Evolutionary conservation across 2,888 invertebrate species (phyloP).

Genomic region (Nemoura dubitans): DNA sequence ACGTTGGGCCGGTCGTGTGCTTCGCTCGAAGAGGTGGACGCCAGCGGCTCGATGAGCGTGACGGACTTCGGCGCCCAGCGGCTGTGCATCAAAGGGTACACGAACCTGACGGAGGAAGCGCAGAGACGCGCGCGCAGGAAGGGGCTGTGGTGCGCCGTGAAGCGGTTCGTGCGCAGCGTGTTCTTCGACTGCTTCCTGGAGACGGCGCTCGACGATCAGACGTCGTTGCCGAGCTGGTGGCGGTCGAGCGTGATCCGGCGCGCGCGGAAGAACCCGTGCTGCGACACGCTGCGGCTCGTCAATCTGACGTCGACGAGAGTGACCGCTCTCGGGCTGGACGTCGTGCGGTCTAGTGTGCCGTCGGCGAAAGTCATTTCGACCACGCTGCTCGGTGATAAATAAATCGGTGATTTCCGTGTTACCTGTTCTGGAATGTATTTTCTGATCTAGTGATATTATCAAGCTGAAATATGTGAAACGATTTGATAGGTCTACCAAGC

Average conservation of each 20-base stretch:
- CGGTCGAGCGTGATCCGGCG: conserved; percentile 46
- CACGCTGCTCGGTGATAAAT: neutral
- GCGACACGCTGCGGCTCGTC: conserved; percentile 45
- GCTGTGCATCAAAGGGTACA: conserved; percentile 46
- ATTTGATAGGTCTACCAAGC: neutral
- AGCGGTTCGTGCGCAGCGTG: conserved; percentile 32
- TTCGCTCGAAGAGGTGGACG: conserved; percentile 48
- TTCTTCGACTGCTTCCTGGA: conserved; percentile 47
- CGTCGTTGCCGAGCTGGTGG: conserved; percentile 49
- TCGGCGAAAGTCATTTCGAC: conserved; percentile 39
- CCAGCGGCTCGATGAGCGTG: conserved; percentile 48
- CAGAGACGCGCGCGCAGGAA: neutral
- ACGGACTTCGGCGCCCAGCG: conserved; percentile 48
- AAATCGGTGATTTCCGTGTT: neutral
- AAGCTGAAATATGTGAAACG: neutral
- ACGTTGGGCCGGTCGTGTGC: conserved; percentile 49
- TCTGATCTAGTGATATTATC: neutral
- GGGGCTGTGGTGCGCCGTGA: conserved; percentile 22
- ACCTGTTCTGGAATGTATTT: neutral
- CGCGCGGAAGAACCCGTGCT: conserved; percentile 50
- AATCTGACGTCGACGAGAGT: conserved; percentile 48
- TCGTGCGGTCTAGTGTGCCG: conserved; percentile 44
- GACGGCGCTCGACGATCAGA: conserved; percentile 46
- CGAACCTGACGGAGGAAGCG: neutral
- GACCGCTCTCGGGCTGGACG: conserved; percentile 43